Conservation (phyloP, 2,797 vertebrate genomes). For the Esox masquinongy region DNA sequence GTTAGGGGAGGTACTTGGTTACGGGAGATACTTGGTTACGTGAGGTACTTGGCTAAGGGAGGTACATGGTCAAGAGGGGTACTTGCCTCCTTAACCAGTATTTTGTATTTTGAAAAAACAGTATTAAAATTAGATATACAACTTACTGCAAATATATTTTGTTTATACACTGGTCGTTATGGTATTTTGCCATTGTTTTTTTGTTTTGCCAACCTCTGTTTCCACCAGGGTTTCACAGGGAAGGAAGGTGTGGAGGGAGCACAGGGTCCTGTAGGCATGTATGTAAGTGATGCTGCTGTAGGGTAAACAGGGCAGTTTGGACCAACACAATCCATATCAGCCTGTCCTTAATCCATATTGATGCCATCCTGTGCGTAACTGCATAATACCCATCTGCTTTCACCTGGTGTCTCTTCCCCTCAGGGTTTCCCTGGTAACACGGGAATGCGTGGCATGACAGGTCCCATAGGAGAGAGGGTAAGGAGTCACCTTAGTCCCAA, state of each 20-base stretch:
- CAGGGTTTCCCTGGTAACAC: constrained; percentile 80
- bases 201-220: constrained; percentile 17
- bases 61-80: no score
- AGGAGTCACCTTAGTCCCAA: neutral
- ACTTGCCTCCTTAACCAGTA: no score
- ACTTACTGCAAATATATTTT: constrained; percentile 1
- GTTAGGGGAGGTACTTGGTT: no score
- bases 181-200: constrained; percentile 12
- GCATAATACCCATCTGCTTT: neutral
- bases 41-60: no score
- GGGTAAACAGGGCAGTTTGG: neutral
- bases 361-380: neutral
- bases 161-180: no score
- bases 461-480: constrained; percentile 81
- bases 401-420: neutral
- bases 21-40: no score
- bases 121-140: no score
- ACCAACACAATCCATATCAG: neutral
- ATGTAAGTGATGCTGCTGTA: constrained; percentile 81
- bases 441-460: constrained; percentile 78
- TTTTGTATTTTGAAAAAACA: no score
- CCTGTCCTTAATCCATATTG: no score
- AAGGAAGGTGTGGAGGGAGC: constrained; percentile 81
- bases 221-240: constrained; percentile 81
- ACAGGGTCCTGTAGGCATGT: constrained; percentile 86